phyloP scores from a whole-genome alignment of 1,140 invertebrate genomes.

The Zaprionus capensis region DNA sequence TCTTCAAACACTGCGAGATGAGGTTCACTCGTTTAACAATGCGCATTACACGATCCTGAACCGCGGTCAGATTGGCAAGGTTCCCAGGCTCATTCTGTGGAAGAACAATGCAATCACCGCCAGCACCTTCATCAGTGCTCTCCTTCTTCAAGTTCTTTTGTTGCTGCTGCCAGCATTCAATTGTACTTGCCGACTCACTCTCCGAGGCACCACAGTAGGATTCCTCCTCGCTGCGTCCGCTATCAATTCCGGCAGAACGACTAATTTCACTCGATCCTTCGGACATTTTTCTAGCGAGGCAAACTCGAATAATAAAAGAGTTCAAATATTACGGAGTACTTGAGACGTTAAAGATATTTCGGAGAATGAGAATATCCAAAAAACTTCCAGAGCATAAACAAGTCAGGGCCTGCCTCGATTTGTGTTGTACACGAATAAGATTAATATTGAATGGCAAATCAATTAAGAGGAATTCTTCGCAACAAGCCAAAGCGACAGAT shows the following conservation, averaged over 20 bases:
- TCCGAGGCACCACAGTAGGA: conserved; percentile 4
- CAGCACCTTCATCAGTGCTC: neutral
- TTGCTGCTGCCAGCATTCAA: neutral
- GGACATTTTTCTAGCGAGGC: conserved; percentile 11
- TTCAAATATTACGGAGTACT: neutral
- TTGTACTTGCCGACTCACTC: neutral
- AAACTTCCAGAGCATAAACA: neutral
- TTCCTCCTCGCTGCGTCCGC: conserved; percentile 3
- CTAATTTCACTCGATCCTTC: neutral
- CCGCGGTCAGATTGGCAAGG: neutral
- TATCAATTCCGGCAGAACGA: neutral
- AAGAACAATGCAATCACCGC: neutral
- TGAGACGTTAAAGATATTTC: conserved; percentile 1
- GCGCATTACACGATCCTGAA: neutral
- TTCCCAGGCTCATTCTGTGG: neutral
- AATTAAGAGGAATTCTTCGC: conserved; percentile 49
- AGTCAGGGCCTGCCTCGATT: neutral
- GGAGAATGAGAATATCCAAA: neutral
- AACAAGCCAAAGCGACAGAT: conserved; percentile 20
- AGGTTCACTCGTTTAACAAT: neutral
- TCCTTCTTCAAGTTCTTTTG: neutral
- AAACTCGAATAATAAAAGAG: neutral
- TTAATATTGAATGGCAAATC: neutral
- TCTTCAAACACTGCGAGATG: neutral
- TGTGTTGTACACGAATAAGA: neutral